Conservation (phyloP, 2,888 invertebrate genomes). For the Latrodectus hesperus region DNA sequence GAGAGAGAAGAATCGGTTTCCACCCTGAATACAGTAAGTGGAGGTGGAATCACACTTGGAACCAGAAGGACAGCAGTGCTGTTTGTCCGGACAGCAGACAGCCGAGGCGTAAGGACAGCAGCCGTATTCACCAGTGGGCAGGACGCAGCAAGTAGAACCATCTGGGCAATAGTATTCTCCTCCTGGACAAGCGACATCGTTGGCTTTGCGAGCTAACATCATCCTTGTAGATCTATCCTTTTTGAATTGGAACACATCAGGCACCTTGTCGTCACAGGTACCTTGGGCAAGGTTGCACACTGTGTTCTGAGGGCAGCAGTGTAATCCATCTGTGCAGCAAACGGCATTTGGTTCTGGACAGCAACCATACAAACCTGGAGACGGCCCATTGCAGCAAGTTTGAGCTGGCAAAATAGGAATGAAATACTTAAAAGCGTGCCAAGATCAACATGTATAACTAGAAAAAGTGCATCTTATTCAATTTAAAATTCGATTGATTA, state of each 20-base stretch:
- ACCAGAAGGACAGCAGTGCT: slow-evolving; percentile 21
- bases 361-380: not conserved
- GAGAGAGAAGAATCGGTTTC: not conserved
- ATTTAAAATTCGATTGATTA: too few species aligned
- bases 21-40: not conserved
- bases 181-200: slow-evolving; percentile 7
- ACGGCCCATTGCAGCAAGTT: slow-evolving; percentile 16
- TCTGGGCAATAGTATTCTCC: slow-evolving; percentile 18
- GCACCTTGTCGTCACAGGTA: slow-evolving; percentile 9
- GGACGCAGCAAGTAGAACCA: slow-evolving; percentile 17
- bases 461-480: too few species aligned
- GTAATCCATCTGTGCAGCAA: slow-evolving; percentile 21
- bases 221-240: not conserved
- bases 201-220: not conserved
- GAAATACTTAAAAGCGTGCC: too few species aligned
- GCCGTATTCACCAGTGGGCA: slow-evolving; percentile 4
- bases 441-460: too few species aligned
- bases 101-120: slow-evolving; percentile 26
- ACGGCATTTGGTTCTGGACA: slow-evolving; percentile 27
- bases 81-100: not conserved
- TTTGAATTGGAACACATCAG: not conserved
- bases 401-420: not conserved
- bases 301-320: slow-evolving; percentile 27
- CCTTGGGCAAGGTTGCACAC: slow-evolving; percentile 10
- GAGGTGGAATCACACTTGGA: slow-evolving; percentile 12